Percentiles rank a stretch among this genome's conserved stretches.
These are phyloP conservation scores for Aphaenogaster floridana DNA, from an alignment of 1,140 invertebrate genomes.

Conservation along the genomic window DNA sequence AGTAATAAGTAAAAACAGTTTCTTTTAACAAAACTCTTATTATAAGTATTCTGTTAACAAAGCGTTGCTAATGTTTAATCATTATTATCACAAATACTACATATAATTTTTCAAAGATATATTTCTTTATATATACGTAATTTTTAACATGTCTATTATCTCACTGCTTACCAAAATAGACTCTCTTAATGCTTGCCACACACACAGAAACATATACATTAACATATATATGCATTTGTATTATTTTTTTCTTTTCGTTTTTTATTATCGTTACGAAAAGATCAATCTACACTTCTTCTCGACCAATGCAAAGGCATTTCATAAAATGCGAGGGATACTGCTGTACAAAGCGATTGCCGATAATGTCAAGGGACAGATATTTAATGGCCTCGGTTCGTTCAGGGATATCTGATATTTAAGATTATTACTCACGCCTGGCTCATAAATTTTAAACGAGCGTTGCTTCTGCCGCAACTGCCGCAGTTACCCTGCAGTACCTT, in stretches of 20 bases:
- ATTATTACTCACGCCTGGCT: constrained; percentile 63
- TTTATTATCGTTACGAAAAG: background rate
- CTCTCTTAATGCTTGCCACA: too few relatives aligned
- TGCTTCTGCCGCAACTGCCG: constrained; percentile 70
- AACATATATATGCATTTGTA: background rate
- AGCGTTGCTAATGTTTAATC: too few relatives aligned
- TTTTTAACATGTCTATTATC: too few relatives aligned
- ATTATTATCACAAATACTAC: too few relatives aligned
- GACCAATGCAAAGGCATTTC: background rate
- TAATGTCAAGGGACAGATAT: constrained; percentile 38
- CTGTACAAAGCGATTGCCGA: constrained; percentile 25
- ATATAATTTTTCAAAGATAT: too few relatives aligned
- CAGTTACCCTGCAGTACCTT: constrained; percentile 73
- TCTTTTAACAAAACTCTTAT: too few relatives aligned
- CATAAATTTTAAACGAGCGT: constrained; percentile 64
- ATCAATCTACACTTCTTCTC: background rate
- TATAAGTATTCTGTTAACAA: too few relatives aligned
- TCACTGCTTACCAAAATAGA: too few relatives aligned
- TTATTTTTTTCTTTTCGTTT: background rate
- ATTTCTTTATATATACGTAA: too few relatives aligned
- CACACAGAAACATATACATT: too few relatives aligned
- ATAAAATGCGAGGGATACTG: background rate
- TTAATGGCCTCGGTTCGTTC: constrained; percentile 45
- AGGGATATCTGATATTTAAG: constrained; percentile 59
- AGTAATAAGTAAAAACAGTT: too few relatives aligned